phyloP scores from a whole-genome alignment of 2,888 invertebrate genomes.

The Adela reaumurella region DNA sequence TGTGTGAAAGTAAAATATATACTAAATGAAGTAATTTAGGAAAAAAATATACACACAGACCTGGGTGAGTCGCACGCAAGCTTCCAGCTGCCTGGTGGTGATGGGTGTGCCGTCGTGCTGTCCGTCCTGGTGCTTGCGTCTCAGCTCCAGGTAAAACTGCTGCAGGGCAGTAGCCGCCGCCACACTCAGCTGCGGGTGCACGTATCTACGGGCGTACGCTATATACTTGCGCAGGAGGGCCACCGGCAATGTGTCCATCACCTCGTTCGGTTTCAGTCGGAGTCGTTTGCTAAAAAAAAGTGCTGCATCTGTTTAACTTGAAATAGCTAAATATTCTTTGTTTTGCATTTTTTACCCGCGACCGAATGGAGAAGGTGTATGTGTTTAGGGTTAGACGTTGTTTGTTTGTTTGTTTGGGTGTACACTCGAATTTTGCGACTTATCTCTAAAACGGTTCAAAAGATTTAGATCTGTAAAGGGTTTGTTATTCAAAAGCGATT shows the following conservation, averaged over 20 bases:
- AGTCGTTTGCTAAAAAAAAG: slow-evolving; percentile 61
- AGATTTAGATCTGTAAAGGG: too few species aligned
- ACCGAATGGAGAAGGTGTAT: too few species aligned
- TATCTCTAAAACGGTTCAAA: too few species aligned
- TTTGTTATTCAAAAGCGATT: too few species aligned
- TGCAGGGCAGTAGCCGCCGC: slow-evolving; percentile 71
- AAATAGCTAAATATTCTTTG: too few species aligned
- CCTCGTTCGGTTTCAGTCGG: slow-evolving; percentile 56
- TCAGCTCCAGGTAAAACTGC: slow-evolving; percentile 76
- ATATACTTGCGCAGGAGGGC: slow-evolving; percentile 84
- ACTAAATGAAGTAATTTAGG: slow-evolving; percentile 1
- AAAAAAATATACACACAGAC: too few species aligned
- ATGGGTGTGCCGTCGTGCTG: slow-evolving; percentile 70
- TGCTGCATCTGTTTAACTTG: too few species aligned
- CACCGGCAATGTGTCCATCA: slow-evolving; percentile 69
- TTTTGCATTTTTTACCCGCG: too few species aligned
- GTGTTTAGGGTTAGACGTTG: too few species aligned
- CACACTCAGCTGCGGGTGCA: slow-evolving; percentile 71
- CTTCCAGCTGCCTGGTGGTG: slow-evolving; percentile 85
- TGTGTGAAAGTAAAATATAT: neutral
- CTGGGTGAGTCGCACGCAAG: slow-evolving; percentile 79
- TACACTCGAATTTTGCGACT: too few species aligned
- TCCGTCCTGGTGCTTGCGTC: slow-evolving; percentile 61
- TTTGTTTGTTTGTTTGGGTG: too few species aligned
- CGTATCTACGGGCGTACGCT: slow-evolving; percentile 84